Percentiles rank a stretch among this genome's conserved stretches.
Conservation (phyloP, 2,113 vertebrate species). For the Paradoxurus hermaphroditus region DNA sequence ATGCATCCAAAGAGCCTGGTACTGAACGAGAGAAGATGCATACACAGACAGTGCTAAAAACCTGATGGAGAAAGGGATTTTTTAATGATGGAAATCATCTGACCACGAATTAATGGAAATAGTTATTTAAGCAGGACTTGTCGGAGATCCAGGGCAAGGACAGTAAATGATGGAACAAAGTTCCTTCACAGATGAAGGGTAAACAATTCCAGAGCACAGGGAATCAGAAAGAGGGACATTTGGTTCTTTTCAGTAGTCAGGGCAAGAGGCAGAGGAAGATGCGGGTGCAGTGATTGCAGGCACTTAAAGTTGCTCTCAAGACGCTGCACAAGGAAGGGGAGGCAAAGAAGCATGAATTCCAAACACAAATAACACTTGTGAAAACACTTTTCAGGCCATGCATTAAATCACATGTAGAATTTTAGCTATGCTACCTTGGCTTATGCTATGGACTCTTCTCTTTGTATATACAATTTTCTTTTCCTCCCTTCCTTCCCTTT, state of each 20-base stretch:
- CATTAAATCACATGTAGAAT: neutral
- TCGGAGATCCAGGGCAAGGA: neutral
- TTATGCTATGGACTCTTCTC: neutral
- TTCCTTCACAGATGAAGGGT: neutral
- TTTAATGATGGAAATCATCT: neutral
- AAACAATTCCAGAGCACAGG: neutral
- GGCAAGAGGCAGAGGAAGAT: neutral
- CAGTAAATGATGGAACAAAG: neutral
- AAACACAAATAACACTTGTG: neutral
- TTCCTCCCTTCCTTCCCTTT: neutral
- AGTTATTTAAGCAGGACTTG: neutral
- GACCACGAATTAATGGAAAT: neutral
- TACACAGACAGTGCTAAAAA: neutral
- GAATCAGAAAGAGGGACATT: neutral
- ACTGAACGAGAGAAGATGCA: neutral
- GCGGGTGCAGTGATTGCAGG: fast-evolving
- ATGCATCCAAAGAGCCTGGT: neutral
- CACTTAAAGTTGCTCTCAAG: neutral
- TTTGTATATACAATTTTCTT: neutral
- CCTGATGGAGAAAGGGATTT: neutral
- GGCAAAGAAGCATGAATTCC: neutral
- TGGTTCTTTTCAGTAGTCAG: neutral
- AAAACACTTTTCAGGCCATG: neutral
- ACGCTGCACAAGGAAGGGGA: neutral
- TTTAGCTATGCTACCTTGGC: neutral